phyloP scores from a whole-genome alignment of 2,797 vertebrate genomes.

The Lacerta viridis region DNA sequence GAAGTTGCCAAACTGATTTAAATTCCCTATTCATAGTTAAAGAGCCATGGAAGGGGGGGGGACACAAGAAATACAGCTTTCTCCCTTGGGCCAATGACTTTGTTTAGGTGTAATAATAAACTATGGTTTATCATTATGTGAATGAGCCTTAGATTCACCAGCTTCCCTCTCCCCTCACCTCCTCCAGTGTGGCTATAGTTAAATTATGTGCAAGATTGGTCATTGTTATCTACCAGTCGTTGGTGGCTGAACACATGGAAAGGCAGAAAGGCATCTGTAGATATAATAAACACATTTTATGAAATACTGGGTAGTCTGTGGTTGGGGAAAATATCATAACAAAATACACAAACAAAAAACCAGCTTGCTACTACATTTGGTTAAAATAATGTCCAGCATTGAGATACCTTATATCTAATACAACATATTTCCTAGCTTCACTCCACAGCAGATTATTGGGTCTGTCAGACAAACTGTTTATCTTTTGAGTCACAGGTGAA shows the following conservation, averaged over 20 bases:
- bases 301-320: not conserved
- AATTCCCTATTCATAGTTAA: not conserved
- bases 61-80: not conserved
- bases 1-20: not conserved
- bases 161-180: not conserved
- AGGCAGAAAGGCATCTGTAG: too few species aligned
- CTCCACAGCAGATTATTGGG: not conserved
- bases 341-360: not conserved
- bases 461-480: not conserved
- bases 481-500: slow-evolving; percentile 3
- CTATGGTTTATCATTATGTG: not conserved
- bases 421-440: slow-evolving; percentile 1
- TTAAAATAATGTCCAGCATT: not conserved
- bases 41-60: not conserved
- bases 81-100: not conserved
- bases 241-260: not conserved
- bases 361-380: not conserved
- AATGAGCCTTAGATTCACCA: not conserved
- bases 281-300: not conserved
- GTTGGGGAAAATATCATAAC: not conserved
- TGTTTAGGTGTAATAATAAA: not conserved
- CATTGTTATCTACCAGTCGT: not conserved
- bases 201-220: not conserved
- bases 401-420: not conserved
- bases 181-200: not conserved